Conservation (phyloP, 2,797 vertebrate species). For the Luscinia megarhynchos region DNA sequence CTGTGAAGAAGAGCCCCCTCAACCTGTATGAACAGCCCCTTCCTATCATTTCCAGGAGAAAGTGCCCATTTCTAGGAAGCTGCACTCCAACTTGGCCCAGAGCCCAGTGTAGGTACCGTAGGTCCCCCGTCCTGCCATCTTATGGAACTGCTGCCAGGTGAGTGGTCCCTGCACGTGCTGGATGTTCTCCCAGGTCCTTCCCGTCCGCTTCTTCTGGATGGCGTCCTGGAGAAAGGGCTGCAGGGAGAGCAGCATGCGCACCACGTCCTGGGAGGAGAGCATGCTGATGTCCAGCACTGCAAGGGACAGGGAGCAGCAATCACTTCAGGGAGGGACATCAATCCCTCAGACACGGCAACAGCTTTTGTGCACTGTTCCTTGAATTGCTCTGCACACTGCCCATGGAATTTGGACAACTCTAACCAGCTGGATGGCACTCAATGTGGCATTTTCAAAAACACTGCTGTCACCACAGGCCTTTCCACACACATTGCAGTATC, state of each 20-base stretch:
- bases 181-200: constrained; percentile 98
- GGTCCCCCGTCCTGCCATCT: constrained; percentile 98
- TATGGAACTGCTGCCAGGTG: constrained; percentile 99
- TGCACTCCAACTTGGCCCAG: background rate
- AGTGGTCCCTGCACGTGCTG: constrained; percentile 98
- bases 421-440: background rate
- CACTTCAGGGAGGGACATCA: background rate
- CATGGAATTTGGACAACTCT: background rate
- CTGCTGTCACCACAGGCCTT: background rate
- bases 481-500: background rate
- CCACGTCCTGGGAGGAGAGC: constrained; percentile 96
- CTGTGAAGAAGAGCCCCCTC: background rate
- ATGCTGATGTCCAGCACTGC: constrained; percentile 94
- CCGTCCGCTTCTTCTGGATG: constrained; percentile 97
- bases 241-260: constrained; percentile 94
- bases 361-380: background rate
- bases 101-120: constrained; percentile 80
- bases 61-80: background rate
- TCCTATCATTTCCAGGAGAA: background rate
- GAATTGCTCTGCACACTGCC: background rate
- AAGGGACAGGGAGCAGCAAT: constrained; percentile 9
- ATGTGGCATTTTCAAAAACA: background rate
- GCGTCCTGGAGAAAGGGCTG: constrained; percentile 98
- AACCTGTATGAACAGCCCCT: background rate
- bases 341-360: background rate